Evolutionary conservation across 1,140 invertebrate genomes (phyloP).

Genomic region (Helicoverpa zea): DNA sequence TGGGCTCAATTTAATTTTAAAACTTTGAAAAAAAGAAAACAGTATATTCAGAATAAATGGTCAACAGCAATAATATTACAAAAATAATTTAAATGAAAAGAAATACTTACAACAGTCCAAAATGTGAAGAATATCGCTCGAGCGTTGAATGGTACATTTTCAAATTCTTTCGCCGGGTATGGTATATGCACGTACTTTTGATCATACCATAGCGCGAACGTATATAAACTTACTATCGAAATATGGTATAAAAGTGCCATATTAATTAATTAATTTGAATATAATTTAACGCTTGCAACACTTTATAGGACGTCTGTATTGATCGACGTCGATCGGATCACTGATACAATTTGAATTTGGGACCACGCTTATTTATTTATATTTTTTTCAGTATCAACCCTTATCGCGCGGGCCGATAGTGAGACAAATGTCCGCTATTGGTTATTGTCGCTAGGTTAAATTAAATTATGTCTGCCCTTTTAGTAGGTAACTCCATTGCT

Average conservation of each 20-base stretch:
- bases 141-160: constrained; percentile 55
- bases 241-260: constrained; percentile 67
- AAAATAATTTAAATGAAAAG: constrained; percentile 6
- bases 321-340: constrained; percentile 5
- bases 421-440: background rate
- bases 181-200: constrained; percentile 72
- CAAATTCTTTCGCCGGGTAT: constrained; percentile 63
- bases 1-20: no score
- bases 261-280: constrained; percentile 52
- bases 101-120: constrained; percentile 77
- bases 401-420: background rate
- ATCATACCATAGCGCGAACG: constrained; percentile 72
- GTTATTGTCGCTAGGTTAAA: no score
- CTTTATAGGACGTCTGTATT: constrained; percentile 1
- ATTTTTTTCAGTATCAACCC: background rate
- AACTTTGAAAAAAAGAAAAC: no score
- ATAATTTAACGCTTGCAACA: background rate
- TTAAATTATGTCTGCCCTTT: no score
- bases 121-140: constrained; percentile 73
- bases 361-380: constrained; percentile 29
- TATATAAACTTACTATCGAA: constrained; percentile 63
- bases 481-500: no score
- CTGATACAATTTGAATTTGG: constrained; percentile 16
- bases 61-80: no score
- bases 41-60: no score